phyloP scores from a whole-genome alignment of 2,113 vertebrate genomes.

The Cinclus mexicanus region DNA sequence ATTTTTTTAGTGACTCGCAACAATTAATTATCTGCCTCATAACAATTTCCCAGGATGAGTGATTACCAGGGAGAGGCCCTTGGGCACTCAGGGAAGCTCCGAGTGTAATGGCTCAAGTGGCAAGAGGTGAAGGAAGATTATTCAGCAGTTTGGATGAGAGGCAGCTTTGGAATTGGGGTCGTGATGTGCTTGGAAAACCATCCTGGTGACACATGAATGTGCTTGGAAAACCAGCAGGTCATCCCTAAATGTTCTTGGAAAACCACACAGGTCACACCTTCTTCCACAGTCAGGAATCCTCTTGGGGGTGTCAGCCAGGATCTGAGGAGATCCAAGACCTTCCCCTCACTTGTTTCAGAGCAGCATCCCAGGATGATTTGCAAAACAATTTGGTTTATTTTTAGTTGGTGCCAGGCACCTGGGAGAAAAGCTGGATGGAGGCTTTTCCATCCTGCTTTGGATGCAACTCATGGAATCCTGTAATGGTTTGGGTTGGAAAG shows the following conservation, averaged over 20 bases:
- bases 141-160: background rate
- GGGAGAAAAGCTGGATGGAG: background rate
- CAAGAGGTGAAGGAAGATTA: background rate
- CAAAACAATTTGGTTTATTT: background rate
- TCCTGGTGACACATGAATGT: accelerated
- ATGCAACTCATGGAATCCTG: background rate
- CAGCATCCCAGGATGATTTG: background rate
- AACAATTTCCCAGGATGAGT: slow-evolving; percentile 38
- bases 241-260: accelerated
- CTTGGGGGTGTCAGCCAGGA: background rate
- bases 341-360: background rate
- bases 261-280: too few relatives aligned
- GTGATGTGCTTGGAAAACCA: background rate
- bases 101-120: background rate
- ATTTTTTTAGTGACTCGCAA: slow-evolving; percentile 72
- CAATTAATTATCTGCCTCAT: slow-evolving; percentile 64
- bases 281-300: accelerated
- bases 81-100: background rate
- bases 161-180: background rate
- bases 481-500: background rate
- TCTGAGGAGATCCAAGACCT: background rate
- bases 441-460: background rate
- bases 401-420: background rate
- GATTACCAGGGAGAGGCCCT: background rate
- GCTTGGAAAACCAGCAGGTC: background rate